A percentile compares a stretch with the other conserved stretches of the same genome.
These are phyloP conservation scores for Hystrix cristata DNA, from an alignment of 2,113 vertebrate genomes.

Conservation along the genomic window DNA sequence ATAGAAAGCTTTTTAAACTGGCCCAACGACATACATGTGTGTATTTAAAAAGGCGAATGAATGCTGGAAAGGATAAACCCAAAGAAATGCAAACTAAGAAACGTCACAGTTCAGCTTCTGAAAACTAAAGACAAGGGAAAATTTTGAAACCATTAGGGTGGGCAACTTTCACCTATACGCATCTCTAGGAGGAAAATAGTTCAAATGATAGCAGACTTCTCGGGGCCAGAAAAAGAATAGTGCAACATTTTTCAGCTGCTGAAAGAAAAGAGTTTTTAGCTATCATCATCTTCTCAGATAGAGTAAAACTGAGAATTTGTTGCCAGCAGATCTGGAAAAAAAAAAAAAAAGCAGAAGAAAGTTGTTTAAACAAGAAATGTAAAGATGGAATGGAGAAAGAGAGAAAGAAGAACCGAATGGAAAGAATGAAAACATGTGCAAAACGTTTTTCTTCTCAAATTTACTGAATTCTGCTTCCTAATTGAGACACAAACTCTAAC, in stretches of 20 bases:
- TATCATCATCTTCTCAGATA: background rate
- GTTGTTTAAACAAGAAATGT: background rate
- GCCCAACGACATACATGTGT: background rate
- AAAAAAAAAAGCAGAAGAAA: background rate
- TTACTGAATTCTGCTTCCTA: background rate
- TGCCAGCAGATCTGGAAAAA: background rate
- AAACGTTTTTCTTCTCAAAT: background rate
- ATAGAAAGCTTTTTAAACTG: background rate
- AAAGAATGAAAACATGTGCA: background rate
- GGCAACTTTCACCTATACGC: background rate
- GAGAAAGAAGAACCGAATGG: background rate
- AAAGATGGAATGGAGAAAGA: background rate
- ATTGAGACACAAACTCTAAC: background rate
- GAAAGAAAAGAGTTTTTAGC: background rate
- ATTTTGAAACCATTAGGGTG: background rate
- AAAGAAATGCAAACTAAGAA: slow-evolving; percentile 2
- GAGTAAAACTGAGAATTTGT: background rate
- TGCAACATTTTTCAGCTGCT: background rate
- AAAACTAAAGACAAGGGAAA: background rate
- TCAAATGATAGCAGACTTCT: background rate
- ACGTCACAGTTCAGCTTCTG: background rate
- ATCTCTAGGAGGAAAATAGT: background rate
- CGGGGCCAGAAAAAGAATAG: background rate
- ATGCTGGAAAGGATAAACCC: background rate
- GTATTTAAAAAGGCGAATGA: background rate